These are phyloP conservation scores for Ichneumoninae sp. DNA, from an alignment of 2,888 invertebrate species.

Conservation along the genomic window DNA sequence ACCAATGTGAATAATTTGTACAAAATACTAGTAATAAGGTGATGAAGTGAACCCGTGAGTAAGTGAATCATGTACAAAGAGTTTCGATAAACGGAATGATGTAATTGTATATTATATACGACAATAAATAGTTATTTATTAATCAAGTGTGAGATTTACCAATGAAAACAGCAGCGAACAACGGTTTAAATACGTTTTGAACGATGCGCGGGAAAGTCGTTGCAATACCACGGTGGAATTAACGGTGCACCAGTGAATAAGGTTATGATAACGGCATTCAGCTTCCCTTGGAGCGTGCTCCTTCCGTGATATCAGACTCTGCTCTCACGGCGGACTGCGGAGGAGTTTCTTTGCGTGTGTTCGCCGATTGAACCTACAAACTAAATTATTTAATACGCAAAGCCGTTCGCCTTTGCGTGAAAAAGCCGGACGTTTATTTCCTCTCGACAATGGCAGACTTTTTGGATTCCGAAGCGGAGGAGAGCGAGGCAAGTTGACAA, in stretches of 20 bases:
- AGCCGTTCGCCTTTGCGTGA: not conserved
- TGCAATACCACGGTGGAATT: not conserved
- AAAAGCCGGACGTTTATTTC: constrained; percentile 9
- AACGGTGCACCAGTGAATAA: not conserved
- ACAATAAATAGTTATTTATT: constrained; percentile 14
- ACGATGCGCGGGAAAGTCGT: not conserved
- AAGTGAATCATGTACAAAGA: not conserved
- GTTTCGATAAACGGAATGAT: not conserved
- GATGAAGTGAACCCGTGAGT: not conserved
- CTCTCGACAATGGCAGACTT: constrained; percentile 69
- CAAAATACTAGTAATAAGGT: not conserved
- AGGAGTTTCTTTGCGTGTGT: constrained; percentile 41
- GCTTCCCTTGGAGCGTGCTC: constrained; percentile 19
- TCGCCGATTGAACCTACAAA: constrained; percentile 52
- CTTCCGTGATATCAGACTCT: not conserved
- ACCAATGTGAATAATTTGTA: constrained; percentile 6
- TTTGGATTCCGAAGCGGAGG: constrained; percentile 77
- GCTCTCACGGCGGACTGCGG: constrained; percentile 37
- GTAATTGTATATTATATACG: not conserved
- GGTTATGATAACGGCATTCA: not conserved
- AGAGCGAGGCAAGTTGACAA: constrained; percentile 72
- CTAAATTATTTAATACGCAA: not conserved
- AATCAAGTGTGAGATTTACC: not conserved
- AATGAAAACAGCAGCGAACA: not conserved
- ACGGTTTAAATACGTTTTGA: not conserved